Percentiles rank a stretch among this genome's conserved stretches.
These are phyloP conservation scores for Turritopsis rubra DNA, from an alignment of 30 jellyfish, hydroid and myxozoan genomes.

Conservation along the genomic window DNA sequence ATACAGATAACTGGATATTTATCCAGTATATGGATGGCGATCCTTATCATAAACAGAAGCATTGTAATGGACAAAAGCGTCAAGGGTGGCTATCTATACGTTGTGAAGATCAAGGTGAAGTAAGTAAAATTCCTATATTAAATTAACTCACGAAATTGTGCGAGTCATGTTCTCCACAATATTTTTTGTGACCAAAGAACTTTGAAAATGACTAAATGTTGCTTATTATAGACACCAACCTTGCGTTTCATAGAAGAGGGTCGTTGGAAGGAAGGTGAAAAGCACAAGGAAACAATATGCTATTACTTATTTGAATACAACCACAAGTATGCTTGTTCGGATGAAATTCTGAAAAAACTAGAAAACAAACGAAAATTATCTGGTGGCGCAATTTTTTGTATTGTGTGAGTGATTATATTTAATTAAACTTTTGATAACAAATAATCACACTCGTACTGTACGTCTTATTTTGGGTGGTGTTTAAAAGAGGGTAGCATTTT, in stretches of 20 bases:
- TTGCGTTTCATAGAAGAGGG: slow-evolving; percentile 74
- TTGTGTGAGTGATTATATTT: slow-evolving; percentile 68
- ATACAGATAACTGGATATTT: slow-evolving; percentile 60
- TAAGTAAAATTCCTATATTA: too few species aligned
- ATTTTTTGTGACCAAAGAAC: too few species aligned
- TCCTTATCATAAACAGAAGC: slow-evolving; percentile 21
- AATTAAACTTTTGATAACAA: too few species aligned
- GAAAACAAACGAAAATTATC: slow-evolving; percentile 28
- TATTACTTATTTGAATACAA: slow-evolving; percentile 70
- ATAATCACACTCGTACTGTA: too few species aligned
- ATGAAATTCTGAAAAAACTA: neutral
- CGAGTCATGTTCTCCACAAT: too few species aligned
- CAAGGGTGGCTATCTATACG: slow-evolving; percentile 69
- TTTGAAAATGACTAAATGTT: too few species aligned
- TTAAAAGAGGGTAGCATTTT: too few species aligned
- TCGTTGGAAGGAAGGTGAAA: slow-evolving; percentile 26
- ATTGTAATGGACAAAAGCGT: slow-evolving; percentile 46
- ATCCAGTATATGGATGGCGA: slow-evolving; percentile 52
- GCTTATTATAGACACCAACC: slow-evolving; percentile 43
- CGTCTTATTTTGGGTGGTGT: too few species aligned
- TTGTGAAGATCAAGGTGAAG: slow-evolving; percentile 74
- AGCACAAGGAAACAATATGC: slow-evolving; percentile 30
- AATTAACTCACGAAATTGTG: too few species aligned
- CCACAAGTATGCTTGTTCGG: slow-evolving; percentile 74
- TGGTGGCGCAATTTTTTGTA: slow-evolving; percentile 70